These are phyloP conservation scores for Bradypodion ventrale DNA, from an alignment of 2,797 vertebrate genomes.

Conservation along the genomic window DNA sequence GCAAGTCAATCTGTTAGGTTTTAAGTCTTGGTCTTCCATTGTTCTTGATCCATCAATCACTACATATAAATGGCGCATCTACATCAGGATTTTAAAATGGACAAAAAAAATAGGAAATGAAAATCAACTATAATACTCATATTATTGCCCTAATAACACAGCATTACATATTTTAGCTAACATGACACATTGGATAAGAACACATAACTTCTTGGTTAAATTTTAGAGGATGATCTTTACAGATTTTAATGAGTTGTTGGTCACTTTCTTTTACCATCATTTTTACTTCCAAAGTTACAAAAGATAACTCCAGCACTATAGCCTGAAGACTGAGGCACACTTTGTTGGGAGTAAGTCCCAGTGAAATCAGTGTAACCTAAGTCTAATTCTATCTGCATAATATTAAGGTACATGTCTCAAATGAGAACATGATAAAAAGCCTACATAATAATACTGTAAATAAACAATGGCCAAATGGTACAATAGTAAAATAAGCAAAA, in stretches of 20 bases:
- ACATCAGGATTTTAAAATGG: constrained; percentile 15
- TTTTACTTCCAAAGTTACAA: background rate
- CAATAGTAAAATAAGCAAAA: too few relatives aligned
- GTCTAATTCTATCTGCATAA: background rate
- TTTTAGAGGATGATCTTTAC: too few relatives aligned
- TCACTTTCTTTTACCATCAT: background rate
- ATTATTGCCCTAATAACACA: background rate
- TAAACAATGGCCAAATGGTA: too few relatives aligned
- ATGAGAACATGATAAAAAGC: background rate
- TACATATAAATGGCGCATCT: constrained; percentile 97
- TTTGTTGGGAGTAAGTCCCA: background rate
- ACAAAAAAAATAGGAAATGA: constrained; percentile 4
- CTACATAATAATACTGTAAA: background rate
- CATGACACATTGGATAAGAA: background rate
- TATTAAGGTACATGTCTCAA: background rate
- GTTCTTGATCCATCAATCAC: constrained; percentile 94
- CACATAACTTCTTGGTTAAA: too few relatives aligned
- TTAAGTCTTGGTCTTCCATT: constrained; percentile 98
- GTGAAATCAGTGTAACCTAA: background rate
- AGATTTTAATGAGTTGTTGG: background rate
- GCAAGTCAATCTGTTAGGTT: constrained; percentile 89
- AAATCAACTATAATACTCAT: background rate
- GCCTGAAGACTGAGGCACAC: background rate
- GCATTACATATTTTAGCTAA: constrained; percentile 2
- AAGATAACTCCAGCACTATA: background rate